Percentiles rank a stretch among this genome's conserved stretches.
Conservation (phyloP, 2,888 invertebrate genomes). For the Brachyptera putata region DNA sequence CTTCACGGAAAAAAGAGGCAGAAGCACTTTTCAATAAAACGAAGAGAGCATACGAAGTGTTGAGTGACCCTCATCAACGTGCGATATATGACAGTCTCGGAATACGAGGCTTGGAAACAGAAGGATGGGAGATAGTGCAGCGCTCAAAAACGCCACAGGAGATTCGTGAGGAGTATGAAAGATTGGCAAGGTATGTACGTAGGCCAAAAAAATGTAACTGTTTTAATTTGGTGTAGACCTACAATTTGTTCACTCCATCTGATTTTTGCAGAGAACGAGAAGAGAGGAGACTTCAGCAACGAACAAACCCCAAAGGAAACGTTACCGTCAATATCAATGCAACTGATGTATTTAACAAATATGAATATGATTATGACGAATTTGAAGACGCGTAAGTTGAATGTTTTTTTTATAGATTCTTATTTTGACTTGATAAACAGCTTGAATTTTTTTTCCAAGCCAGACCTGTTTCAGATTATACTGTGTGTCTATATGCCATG, state of each 20-base stretch:
- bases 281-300: constrained; percentile 79
- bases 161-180: constrained; percentile 95
- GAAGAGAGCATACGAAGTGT: constrained; percentile 91
- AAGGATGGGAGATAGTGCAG: constrained; percentile 93
- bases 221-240: too few relatives aligned
- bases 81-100: constrained; percentile 92
- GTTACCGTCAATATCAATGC: constrained; percentile 87
- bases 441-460: too few relatives aligned
- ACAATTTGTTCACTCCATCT: neutral
- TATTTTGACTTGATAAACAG: too few relatives aligned
- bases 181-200: constrained; percentile 48
- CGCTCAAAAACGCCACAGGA: constrained; percentile 90
- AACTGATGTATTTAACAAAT: constrained; percentile 84
- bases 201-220: too few relatives aligned
- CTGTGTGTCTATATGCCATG: too few relatives aligned
- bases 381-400: constrained; percentile 48
- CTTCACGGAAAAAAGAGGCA: constrained; percentile 79
- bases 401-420: constrained; percentile 11
- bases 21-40: constrained; percentile 89
- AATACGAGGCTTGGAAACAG: constrained; percentile 85
- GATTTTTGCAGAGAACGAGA: constrained; percentile 63
- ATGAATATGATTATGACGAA: constrained; percentile 61
- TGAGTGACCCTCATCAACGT: constrained; percentile 88
- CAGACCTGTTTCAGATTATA: too few relatives aligned
- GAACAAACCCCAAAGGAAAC: constrained; percentile 88